Percentiles rank a stretch among this genome's conserved stretches.
phyloP scores from a whole-genome alignment of 2,888 invertebrate genomes.

The Leptinotarsa tumamoca region DNA sequence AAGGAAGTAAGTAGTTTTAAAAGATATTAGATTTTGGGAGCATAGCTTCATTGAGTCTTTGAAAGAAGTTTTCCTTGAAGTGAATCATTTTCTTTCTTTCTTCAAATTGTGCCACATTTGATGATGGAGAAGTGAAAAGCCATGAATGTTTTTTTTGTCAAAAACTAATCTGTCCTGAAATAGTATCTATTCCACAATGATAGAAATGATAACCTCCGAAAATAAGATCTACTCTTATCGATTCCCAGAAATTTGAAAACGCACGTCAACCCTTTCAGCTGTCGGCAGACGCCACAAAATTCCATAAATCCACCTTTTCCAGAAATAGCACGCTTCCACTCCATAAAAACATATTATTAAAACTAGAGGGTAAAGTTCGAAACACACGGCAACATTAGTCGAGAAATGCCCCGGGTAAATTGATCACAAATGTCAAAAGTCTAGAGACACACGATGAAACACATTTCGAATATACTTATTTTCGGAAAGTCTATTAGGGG shows the following conservation, averaged over 20 bases:
- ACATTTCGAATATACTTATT: constrained; percentile 53
- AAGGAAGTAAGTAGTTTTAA: no score
- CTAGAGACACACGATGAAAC: constrained; percentile 43
- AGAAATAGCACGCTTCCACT: constrained; percentile 39
- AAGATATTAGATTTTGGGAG: no score
- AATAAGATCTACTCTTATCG: neutral
- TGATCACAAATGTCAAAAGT: constrained; percentile 59
- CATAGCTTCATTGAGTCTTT: no score
- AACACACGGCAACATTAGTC: constrained; percentile 12
- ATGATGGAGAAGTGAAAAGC: no score
- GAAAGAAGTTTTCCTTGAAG: no score
- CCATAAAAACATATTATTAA: constrained; percentile 40
- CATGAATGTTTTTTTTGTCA: no score
- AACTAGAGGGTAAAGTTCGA: constrained; percentile 25
- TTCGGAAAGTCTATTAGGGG: constrained; percentile 50
- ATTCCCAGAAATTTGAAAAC: neutral
- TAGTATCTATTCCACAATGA: no score
- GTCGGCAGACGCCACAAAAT: constrained; percentile 34
- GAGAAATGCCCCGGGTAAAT: constrained; percentile 48
- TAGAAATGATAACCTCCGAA: neutral
- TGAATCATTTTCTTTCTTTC: no score
- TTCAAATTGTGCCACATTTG: no score
- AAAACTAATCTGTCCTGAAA: no score
- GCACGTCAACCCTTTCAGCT: constrained; percentile 36
- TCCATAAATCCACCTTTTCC: constrained; percentile 39